These are phyloP conservation scores for Nezara viridula DNA, from an alignment of 2,888 invertebrate genomes.

Conservation along the genomic window DNA sequence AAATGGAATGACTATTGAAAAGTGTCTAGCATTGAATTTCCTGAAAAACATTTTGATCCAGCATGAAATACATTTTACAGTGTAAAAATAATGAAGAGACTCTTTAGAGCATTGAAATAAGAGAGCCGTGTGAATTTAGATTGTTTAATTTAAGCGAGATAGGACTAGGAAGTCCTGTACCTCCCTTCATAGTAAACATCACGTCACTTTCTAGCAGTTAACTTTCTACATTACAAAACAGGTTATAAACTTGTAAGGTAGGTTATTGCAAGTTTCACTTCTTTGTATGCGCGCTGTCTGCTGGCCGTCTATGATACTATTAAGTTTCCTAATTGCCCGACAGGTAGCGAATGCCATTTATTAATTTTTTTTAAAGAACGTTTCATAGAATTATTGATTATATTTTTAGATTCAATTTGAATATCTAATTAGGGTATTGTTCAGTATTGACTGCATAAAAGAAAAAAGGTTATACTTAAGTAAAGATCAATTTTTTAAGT, in stretches of 20 bases:
- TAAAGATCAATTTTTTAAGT: neutral
- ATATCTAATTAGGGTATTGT: neutral
- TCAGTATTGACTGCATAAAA: neutral
- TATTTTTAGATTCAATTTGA: neutral
- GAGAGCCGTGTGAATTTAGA: neutral
- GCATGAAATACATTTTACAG: slow-evolving; percentile 24
- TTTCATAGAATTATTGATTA: neutral
- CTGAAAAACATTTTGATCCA: slow-evolving; percentile 48
- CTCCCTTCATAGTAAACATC: neutral
- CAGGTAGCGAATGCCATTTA: neutral
- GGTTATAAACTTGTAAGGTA: slow-evolving; percentile 12
- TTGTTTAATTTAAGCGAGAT: neutral
- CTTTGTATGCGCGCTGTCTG: neutral
- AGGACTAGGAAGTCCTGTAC: slow-evolving; percentile 15
- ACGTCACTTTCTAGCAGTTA: neutral
- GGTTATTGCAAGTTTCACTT: slow-evolving; percentile 20
- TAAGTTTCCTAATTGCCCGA: neutral
- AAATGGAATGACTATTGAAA: slow-evolving; percentile 53
- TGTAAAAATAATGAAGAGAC: neutral
- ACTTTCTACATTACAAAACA: slow-evolving; percentile 36
- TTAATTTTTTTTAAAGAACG: neutral
- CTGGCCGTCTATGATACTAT: neutral
- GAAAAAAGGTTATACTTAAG: no score
- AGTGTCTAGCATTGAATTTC: slow-evolving; percentile 55
- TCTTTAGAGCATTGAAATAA: neutral